Evolutionary conservation across 92 coral and sea anemone species (phyloP).

Genomic region (Bergia puertoricense): DNA sequence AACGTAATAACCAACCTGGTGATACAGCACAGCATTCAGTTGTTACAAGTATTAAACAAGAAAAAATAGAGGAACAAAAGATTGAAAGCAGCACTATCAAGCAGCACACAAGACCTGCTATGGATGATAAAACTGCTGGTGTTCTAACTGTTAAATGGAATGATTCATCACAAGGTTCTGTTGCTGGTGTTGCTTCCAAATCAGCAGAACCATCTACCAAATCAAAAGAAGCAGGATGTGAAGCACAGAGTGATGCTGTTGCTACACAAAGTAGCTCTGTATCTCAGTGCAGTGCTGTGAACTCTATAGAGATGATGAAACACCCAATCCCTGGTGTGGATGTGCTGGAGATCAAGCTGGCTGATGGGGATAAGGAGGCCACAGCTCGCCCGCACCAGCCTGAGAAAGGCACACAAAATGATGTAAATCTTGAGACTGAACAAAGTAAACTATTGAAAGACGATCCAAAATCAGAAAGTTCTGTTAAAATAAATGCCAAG

Average conservation of each 20-base stretch:
- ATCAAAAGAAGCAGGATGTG: slow-evolving; percentile 26
- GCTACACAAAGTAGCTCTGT: slow-evolving; percentile 36
- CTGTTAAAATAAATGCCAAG: slow-evolving; percentile 2
- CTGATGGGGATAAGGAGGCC: slow-evolving; percentile 86
- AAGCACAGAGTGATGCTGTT: slow-evolving; percentile 20
- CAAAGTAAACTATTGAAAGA: not conserved
- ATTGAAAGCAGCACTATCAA: not conserved
- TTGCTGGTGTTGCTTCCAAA: slow-evolving; percentile 2
- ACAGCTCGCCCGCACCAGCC: slow-evolving; percentile 82
- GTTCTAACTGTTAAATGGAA: not conserved
- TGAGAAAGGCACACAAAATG: slow-evolving; percentile 3
- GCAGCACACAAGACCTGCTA: not conserved
- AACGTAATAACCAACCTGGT: not conserved
- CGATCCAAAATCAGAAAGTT: not conserved
- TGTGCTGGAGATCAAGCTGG: slow-evolving; percentile 82
- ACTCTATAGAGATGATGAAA: slow-evolving; percentile 51
- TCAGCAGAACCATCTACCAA: not conserved
- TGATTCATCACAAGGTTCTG: not conserved
- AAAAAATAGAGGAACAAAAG: not conserved
- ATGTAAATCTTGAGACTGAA: not conserved
- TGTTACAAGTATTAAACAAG: not conserved
- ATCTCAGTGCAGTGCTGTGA: slow-evolving; percentile 67
- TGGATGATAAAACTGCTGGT: not conserved
- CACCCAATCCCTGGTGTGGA: slow-evolving; percentile 77
- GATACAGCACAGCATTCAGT: slow-evolving; percentile 1